Percentiles rank a stretch among this genome's conserved stretches.
Conservation (phyloP, 2,113 vertebrate species). For the Protobothrops mucrosquamatus region DNA sequence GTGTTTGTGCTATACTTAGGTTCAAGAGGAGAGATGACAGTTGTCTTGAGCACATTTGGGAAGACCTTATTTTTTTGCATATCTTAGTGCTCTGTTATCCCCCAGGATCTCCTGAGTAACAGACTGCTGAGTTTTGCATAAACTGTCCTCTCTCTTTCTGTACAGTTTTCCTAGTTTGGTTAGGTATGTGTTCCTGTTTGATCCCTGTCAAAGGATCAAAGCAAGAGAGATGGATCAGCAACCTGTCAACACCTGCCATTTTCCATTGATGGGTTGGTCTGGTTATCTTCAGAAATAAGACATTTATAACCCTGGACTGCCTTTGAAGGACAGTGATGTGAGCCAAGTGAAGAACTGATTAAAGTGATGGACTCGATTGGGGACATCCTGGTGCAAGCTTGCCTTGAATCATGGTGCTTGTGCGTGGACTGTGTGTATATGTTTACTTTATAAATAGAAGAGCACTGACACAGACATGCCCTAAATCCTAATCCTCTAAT, state of each 20-base stretch:
- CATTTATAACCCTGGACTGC: background rate
- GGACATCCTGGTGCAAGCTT: background rate
- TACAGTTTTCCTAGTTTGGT: background rate
- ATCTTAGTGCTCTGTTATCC: background rate
- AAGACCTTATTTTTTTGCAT: background rate
- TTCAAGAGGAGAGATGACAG: too few relatives aligned
- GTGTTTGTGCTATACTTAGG: too few relatives aligned
- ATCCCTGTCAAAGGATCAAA: background rate
- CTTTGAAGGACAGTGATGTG: background rate
- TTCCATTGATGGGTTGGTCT: background rate
- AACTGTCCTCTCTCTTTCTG: background rate
- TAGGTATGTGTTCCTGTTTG: background rate
- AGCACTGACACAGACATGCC: too few relatives aligned
- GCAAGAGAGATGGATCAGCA: background rate
- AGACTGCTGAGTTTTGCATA: background rate
- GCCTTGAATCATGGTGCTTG: background rate
- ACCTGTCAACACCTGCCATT: background rate
- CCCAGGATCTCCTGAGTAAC: background rate
- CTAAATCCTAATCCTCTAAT: too few relatives aligned
- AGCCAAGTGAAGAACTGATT: background rate
- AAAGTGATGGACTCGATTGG: background rate
- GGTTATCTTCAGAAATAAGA: background rate
- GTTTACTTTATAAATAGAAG: too few relatives aligned
- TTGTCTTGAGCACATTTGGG: too few relatives aligned
- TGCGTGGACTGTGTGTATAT: too few relatives aligned